Evolutionary conservation across 2,888 invertebrate species (phyloP), one percentile per base, ranked within the genome.

Genomic region (Galerucella nymphaeae): DNA sequence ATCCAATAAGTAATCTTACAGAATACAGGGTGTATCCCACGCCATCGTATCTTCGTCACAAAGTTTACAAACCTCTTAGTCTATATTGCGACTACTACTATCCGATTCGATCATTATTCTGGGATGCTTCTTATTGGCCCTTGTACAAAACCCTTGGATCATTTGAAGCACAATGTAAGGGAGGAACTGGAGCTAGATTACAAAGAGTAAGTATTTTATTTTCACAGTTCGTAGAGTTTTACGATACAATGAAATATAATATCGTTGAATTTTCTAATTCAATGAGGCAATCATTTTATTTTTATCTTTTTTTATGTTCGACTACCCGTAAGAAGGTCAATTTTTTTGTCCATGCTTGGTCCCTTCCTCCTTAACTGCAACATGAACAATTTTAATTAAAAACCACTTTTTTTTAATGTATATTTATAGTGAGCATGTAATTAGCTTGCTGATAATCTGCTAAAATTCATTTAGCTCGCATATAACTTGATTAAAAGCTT

Each of bases 31-130:
- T 79, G 50, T 81, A 79, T 58, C 79, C 80, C 11, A 70, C 76
- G 1, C 53, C 77, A 10, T n/a, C 53, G 41, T 80, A 79, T 73
- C 72, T 77, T 18, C 78, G 79, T 68, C 79, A 81, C 71, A 80
- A 80, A 80, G 76, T 82, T 66, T 81, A 81, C 76, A 80, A 78
- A 73, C 83, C 83, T 30, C 71, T 80, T 69, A 78, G 80, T 76
- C 76, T 80, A 59, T 82, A 83, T 76, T 77, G 79, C 74, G 80
- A 83, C 73, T 80, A 82, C 77, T 82, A 82, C 65, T 80, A 82
- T 64, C 81, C 83, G 66, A 78, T 82, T 63, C 77, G 79, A 61
- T 80, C 80, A 2, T 62, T 80, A 45, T 80, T 75, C 64, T 80
- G 78, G 78, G 80, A 79, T 68, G 77, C 78, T 58, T 80, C 80